A percentile compares a stretch with the other conserved stretches of the same genome.
phyloP scores from a whole-genome alignment of 2,888 invertebrate genomes.

The Hesperia comma region DNA sequence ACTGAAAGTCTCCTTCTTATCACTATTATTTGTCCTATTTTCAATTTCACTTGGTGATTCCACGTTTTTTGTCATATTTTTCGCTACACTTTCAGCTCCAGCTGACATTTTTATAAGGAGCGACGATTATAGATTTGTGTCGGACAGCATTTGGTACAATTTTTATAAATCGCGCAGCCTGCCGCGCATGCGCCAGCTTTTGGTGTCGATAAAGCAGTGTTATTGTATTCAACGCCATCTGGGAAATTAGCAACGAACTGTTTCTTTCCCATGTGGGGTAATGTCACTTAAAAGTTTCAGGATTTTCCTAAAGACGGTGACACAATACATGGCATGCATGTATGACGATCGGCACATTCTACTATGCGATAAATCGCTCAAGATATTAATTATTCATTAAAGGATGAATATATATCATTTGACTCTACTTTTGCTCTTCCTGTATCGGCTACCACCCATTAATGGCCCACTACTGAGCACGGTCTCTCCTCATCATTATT shows the following conservation, averaged over 20 bases:
- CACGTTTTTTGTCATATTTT: conserved; percentile 58
- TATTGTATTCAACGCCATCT: conserved; percentile 52
- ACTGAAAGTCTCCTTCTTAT: conserved; percentile 60
- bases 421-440: too few species aligned
- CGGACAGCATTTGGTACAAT: conserved; percentile 73
- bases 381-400: too few species aligned
- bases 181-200: conserved; percentile 75
- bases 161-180: conserved; percentile 81
- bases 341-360: too few species aligned
- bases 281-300: background rate
- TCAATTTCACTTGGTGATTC: conserved; percentile 46
- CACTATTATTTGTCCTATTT: conserved; percentile 50
- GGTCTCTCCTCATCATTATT: too few species aligned
- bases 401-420: too few species aligned
- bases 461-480: too few species aligned
- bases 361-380: too few species aligned
- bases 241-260: background rate
- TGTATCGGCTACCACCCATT: too few species aligned
- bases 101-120: conserved; percentile 73
- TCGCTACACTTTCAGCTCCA: conserved; percentile 55
- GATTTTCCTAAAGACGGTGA: conserved; percentile 26
- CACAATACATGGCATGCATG: conserved; percentile 1
- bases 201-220: conserved; percentile 60
- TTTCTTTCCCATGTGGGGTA: background rate
- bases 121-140: conserved; percentile 80